Evolutionary conservation across 2,888 invertebrate genomes (phyloP), one percentile per base, ranked within the genome.

Genomic region (Eupithecia insigniata): DNA sequence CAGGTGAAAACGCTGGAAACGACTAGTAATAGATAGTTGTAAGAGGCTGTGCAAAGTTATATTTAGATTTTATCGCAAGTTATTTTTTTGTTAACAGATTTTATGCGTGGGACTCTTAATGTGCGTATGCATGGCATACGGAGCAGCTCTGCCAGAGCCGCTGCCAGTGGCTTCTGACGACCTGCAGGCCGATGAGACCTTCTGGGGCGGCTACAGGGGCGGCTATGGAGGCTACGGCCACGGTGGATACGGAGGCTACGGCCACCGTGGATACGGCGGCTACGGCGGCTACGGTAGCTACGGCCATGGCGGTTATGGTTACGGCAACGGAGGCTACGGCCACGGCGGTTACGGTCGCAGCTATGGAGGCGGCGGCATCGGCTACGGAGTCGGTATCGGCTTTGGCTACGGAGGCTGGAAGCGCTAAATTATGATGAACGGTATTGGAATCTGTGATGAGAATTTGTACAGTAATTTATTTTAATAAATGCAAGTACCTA

Each of bases 61-160:
- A n/a, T 10, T 61, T 68, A 4, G 30, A 43, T 43, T n/a, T 51
- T 55, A 55, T 36, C 2, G 22, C 55, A 55, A 22, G 7, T 26
- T n/a, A 26, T 26, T 68, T 55, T 69, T 61, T 69, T 58, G 64
- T 30, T 85, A 84, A 0, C 83, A 92, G 92, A 69, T 87, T 28
- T 62, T 88, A 36, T 84, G 79, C 73, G 71, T 85, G 16, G 81
- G 82, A 64, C 75, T 91, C 43, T 69, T 91, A 26, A n/a, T 88
- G 65, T 89, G 87, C 82, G 83, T 81, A 22, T 84, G 84, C 78
- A 58, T 86, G 75, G 89, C 89, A 26, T 88, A 85, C 77, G 83
- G 84, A 0, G 79, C 82, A 55, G 87, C 87, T 34, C 66, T 88
- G 18, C 89, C 90, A 0, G 69, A 72, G 6, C 61, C 14, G 0